phyloP scores from a whole-genome alignment of 2,113 vertebrate species.

The Corythornis vintsioides region DNA sequence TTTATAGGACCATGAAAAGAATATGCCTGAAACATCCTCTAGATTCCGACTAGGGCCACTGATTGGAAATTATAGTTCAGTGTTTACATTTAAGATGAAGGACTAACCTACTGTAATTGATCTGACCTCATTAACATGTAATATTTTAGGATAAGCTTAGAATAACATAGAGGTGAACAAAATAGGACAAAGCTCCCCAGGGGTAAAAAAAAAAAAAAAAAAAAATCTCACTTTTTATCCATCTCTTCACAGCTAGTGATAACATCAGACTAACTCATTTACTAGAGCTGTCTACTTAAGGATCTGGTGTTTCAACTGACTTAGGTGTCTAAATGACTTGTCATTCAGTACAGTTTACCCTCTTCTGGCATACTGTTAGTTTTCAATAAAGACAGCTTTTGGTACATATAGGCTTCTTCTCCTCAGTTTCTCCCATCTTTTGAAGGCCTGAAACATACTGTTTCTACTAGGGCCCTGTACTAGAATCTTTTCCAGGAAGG shows the following conservation, averaged over 20 bases:
- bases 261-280: background rate
- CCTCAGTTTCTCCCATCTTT: background rate
- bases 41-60: background rate
- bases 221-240: background rate
- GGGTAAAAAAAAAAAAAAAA: background rate
- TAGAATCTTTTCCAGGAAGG: background rate
- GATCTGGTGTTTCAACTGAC: background rate
- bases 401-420: background rate
- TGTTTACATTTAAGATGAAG: background rate
- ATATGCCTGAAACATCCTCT: background rate
- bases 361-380: background rate
- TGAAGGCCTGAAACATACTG: background rate
- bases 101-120: conserved; percentile 2
- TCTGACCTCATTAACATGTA: background rate
- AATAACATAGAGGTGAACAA: background rate
- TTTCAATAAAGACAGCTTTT: background rate
- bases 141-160: background rate
- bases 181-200: background rate
- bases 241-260: background rate
- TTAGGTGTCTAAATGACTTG: background rate
- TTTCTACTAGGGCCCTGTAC: background rate
- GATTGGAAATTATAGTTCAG: background rate
- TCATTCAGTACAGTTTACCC: background rate
- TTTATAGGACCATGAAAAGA: background rate
- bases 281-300: background rate